Conservation (phyloP, 1,140 invertebrate genomes). For the Heterodera carotae region DNA sequence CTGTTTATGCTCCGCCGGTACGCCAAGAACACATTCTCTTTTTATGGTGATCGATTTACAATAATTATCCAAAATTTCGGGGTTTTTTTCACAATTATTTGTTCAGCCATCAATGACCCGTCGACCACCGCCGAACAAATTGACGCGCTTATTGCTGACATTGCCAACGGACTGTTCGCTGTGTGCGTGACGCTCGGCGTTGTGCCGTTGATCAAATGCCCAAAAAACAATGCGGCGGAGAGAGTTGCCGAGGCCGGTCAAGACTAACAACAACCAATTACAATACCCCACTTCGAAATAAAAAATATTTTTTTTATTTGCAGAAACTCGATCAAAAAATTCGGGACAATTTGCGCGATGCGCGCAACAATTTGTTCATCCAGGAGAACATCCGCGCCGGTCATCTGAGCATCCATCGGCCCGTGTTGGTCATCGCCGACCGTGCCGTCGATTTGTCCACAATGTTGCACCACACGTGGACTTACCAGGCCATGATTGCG, state of each 20-base stretch:
- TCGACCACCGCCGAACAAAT: conserved; percentile 94
- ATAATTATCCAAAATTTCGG: conserved; percentile 14
- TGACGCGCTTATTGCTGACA: conserved; percentile 86
- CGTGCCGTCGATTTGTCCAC: conserved; percentile 94
- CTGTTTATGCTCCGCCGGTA: conserved; percentile 78
- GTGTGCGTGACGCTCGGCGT: conserved; percentile 92
- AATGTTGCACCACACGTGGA: conserved; percentile 98
- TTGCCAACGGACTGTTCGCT: conserved; percentile 94
- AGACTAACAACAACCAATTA: not conserved
- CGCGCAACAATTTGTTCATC: conserved; percentile 92
- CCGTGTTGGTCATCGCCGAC: conserved; percentile 81
- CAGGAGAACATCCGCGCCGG: conserved; percentile 67
- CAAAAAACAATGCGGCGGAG: conserved; percentile 93
- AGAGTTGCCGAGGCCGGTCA: conserved; percentile 80
- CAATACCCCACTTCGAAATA: conserved; percentile 5
- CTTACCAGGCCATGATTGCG: conserved; percentile 89
- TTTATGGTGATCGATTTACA: too few relatives aligned
- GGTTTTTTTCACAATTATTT: conserved; percentile 15
- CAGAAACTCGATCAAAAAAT: conserved; percentile 92
- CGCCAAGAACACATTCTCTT: conserved; percentile 48
- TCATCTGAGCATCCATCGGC: conserved; percentile 58
- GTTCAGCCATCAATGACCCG: conserved; percentile 84
- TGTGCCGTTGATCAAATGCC: conserved; percentile 91
- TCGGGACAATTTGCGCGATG: conserved; percentile 91
- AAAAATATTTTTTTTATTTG: conserved; percentile 18